phyloP scores from a whole-genome alignment of 1,140 invertebrate genomes.

The Psix sp. region DNA sequence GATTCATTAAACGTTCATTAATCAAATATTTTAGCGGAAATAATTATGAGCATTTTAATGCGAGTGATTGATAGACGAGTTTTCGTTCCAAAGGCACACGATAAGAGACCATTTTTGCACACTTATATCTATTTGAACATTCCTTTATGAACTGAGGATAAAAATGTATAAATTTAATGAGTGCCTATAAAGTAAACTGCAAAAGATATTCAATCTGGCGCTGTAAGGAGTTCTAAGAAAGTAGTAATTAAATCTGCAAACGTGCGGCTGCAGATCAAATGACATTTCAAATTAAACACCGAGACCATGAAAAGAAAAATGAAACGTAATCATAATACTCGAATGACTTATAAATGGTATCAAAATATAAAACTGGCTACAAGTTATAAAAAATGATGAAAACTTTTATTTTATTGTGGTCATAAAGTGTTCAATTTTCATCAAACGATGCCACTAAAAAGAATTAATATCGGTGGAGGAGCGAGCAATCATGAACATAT shows the following conservation, averaged over 20 bases:
- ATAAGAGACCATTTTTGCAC: too few species aligned
- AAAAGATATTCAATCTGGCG: too few species aligned
- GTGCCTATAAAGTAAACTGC: too few species aligned
- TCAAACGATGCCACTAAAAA: too few species aligned
- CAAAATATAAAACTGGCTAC: background rate
- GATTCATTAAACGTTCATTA: constrained; percentile 54
- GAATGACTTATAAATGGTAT: background rate
- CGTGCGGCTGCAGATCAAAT: constrained; percentile 1
- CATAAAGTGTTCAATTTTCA: too few species aligned
- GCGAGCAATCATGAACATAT: too few species aligned
- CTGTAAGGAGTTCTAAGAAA: too few species aligned
- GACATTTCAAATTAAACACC: constrained; percentile 3
- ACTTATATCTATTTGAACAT: too few species aligned
- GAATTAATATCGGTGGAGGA: too few species aligned
- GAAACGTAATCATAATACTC: constrained; percentile 1
- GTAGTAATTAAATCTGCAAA: constrained; percentile 1
- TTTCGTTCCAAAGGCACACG: background rate
- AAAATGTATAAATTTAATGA: too few species aligned
- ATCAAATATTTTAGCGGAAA: constrained; percentile 41
- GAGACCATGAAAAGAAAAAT: background rate
- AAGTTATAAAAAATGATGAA: background rate
- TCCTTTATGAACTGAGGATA: too few species aligned
- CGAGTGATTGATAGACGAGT: constrained; percentile 33
- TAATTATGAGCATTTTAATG: constrained; percentile 23
- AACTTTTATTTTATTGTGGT: too few species aligned